A percentile compares a stretch with the other conserved stretches of the same genome.
These are phyloP conservation scores for Steinernema feltiae DNA, from an alignment of 1,140 invertebrate genomes.

Conservation along the genomic window DNA sequence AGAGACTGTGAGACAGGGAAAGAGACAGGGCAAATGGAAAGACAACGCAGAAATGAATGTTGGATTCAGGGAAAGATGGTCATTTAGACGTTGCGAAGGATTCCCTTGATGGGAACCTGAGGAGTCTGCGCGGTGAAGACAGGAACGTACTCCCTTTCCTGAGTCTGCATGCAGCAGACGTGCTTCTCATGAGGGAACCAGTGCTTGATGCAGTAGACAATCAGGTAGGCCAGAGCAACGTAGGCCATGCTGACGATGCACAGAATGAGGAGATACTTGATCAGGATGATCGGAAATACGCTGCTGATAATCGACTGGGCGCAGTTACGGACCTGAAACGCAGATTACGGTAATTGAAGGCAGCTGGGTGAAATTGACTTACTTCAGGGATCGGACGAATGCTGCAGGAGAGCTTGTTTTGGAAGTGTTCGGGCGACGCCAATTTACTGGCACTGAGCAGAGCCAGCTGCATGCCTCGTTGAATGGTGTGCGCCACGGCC, in stretches of 20 bases:
- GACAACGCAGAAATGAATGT: too few relatives aligned
- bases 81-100: not conserved
- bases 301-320: slow-evolving; percentile 42
- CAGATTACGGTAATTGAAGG: slow-evolving; percentile 32
- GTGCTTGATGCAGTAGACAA: slow-evolving; percentile 47
- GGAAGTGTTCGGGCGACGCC: not conserved
- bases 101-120: not conserved
- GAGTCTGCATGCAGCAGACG: slow-evolving; percentile 5
- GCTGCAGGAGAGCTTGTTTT: slow-evolving; percentile 14
- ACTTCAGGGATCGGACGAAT: slow-evolving; percentile 14
- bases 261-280: slow-evolving; percentile 51
- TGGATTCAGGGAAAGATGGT: not conserved
- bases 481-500: slow-evolving; percentile 7
- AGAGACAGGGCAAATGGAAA: too few relatives aligned
- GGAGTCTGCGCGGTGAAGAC: not conserved
- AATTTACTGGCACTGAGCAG: slow-evolving; percentile 21
- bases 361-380: slow-evolving; percentile 11
- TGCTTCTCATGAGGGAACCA: slow-evolving; percentile 33
- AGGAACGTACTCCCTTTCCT: not conserved
- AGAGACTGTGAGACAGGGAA: not conserved
- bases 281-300: slow-evolving; percentile 44
- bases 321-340: slow-evolving; percentile 22
- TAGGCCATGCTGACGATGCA: slow-evolving; percentile 47
- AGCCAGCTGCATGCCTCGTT: not conserved
- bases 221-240: slow-evolving; percentile 50